Evolutionary conservation across 2,113 vertebrate genomes (phyloP).

Genomic region (Vidua macroura): DNA sequence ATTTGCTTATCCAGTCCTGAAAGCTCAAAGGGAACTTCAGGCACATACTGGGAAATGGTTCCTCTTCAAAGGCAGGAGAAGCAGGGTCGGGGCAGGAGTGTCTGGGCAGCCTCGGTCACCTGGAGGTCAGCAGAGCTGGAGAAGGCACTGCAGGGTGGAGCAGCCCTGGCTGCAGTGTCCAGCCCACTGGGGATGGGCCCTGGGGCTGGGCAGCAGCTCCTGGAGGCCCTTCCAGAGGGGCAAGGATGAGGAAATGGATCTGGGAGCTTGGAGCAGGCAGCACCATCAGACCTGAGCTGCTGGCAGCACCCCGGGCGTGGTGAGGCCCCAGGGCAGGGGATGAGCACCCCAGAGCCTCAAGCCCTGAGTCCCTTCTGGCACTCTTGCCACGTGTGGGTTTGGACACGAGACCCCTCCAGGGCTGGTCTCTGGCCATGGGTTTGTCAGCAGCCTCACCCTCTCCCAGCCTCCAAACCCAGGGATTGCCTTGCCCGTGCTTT

Average conservation of each 20-base stretch:
- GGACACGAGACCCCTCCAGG: neutral
- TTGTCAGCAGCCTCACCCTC: neutral
- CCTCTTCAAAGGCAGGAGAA: neutral
- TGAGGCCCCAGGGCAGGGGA: neutral
- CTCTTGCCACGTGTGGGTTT: neutral
- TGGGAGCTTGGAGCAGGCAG: neutral
- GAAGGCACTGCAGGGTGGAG: neutral
- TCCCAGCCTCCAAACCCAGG: neutral
- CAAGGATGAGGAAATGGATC: neutral
- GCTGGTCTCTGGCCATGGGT: neutral
- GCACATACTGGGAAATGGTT: neutral
- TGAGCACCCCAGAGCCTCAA: neutral
- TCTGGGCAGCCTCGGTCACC: neutral
- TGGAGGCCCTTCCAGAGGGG: neutral
- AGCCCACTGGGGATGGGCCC: neutral
- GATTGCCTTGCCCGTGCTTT: neutral
- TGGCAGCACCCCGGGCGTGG: neutral
- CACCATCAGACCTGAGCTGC: neutral
- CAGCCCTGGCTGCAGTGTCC: neutral
- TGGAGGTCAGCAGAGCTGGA: neutral
- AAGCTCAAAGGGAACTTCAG: neutral
- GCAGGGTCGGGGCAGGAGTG: neutral
- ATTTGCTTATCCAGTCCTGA: neutral
- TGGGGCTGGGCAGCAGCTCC: neutral
- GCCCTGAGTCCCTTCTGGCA: rapidly evolving